Conservation (phyloP, 2,888 invertebrate genomes). For the Heliconius aoede region DNA sequence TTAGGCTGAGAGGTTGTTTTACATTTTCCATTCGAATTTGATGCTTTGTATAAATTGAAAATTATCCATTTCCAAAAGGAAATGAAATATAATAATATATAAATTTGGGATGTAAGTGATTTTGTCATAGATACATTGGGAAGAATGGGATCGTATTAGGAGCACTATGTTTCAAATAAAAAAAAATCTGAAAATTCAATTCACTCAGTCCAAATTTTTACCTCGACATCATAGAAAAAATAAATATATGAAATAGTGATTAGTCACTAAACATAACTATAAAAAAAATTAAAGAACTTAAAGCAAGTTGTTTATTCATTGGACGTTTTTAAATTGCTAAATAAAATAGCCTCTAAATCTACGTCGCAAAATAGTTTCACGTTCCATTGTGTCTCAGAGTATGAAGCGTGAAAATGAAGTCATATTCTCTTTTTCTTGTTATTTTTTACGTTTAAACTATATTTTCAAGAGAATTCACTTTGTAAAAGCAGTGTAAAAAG, state of each 20-base stretch:
- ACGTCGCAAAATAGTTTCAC: conserved; percentile 14
- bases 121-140: too few species aligned
- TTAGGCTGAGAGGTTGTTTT: not conserved
- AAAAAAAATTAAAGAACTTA: not conserved
- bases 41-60: too few species aligned
- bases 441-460: not conserved
- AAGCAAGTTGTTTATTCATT: not conserved
- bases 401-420: conserved; percentile 15
- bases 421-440: not conserved
- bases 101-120: too few species aligned
- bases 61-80: too few species aligned
- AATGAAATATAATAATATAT: too few species aligned
- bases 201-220: too few species aligned
- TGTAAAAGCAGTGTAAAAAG: not conserved
- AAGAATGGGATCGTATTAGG: too few species aligned
- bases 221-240: not conserved
- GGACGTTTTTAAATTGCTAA: conserved; percentile 9
- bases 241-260: not conserved
- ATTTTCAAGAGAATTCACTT: not conserved
- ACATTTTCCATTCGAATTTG: not conserved
- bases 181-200: too few species aligned
- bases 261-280: not conserved
- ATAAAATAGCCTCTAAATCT: conserved; percentile 15
- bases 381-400: conserved; percentile 11
- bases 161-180: too few species aligned